phyloP scores from a whole-genome alignment of 2,113 vertebrate species.

The Oplegnathus fasciatus region DNA sequence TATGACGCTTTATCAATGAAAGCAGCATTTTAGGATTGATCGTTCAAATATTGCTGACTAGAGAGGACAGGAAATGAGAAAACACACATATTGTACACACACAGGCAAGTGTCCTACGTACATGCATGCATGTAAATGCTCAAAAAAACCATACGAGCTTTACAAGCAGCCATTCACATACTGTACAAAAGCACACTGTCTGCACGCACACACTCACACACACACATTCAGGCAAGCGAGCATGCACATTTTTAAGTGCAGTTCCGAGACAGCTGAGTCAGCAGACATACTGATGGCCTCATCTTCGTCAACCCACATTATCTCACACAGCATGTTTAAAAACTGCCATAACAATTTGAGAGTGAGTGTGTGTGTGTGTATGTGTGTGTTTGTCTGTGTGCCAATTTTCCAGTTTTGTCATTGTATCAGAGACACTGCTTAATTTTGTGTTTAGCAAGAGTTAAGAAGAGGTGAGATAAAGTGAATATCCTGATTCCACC shows the following conservation, averaged over 20 bases:
- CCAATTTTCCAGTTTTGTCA: slow-evolving; percentile 43
- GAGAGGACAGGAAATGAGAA: neutral
- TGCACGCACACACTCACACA: neutral
- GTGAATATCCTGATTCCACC: slow-evolving; percentile 14
- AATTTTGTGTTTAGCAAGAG: slow-evolving; percentile 1
- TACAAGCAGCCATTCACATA: neutral
- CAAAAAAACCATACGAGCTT: neutral
- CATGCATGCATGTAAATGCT: neutral
- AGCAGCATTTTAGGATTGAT: slow-evolving; percentile 5
- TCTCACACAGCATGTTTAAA: slow-evolving; percentile 52
- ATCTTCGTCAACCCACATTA: slow-evolving; percentile 42
- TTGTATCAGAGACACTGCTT: slow-evolving; percentile 3
- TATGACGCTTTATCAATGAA: neutral
- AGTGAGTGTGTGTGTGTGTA: slow-evolving; percentile 1
- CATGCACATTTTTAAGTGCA: slow-evolving; percentile 25
- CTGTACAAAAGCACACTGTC: neutral
- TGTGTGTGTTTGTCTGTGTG: neutral
- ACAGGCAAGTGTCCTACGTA: neutral
- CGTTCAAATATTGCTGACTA: neutral
- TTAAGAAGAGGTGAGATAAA: slow-evolving; percentile 1
- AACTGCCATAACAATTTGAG: slow-evolving; percentile 48
- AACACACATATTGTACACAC: neutral
- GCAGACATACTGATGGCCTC: slow-evolving; percentile 52
- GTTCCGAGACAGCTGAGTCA: slow-evolving; percentile 37
- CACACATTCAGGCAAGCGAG: slow-evolving; percentile 1